phyloP scores from a whole-genome alignment of 2,113 vertebrate species.

The Raja brachyura region DNA sequence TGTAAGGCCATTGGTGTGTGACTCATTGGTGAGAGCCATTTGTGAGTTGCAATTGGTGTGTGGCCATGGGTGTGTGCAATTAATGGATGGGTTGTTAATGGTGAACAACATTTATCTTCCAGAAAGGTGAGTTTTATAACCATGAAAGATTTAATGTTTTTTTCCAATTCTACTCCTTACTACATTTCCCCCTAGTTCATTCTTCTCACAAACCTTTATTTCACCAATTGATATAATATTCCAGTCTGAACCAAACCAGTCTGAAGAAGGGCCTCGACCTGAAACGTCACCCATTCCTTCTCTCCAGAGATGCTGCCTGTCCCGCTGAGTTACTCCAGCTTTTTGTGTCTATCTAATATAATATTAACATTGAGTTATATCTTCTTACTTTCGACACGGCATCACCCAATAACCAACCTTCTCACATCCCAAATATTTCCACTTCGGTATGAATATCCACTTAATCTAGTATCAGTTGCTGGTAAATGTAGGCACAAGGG shows the following conservation, averaged over 20 bases:
- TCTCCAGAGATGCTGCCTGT: too few relatives aligned
- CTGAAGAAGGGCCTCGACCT: too few relatives aligned
- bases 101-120: background rate
- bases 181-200: background rate
- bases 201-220: background rate
- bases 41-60: too few relatives aligned
- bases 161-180: background rate
- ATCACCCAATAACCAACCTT: background rate
- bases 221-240: background rate
- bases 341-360: too few relatives aligned
- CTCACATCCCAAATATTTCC: too few relatives aligned
- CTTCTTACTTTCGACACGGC: background rate
- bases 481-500: background rate
- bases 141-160: background rate
- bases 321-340: too few relatives aligned
- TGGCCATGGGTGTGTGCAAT: too few relatives aligned
- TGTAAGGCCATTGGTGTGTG: too few relatives aligned
- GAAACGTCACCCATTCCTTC: too few relatives aligned
- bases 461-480: background rate
- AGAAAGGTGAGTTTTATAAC: background rate
- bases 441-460: background rate
- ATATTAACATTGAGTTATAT: too few relatives aligned
- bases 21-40: too few relatives aligned
- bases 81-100: background rate
- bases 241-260: too few relatives aligned